Conservation (phyloP, 2,797 vertebrate genomes). For the Aldrovandia affinis region DNA sequence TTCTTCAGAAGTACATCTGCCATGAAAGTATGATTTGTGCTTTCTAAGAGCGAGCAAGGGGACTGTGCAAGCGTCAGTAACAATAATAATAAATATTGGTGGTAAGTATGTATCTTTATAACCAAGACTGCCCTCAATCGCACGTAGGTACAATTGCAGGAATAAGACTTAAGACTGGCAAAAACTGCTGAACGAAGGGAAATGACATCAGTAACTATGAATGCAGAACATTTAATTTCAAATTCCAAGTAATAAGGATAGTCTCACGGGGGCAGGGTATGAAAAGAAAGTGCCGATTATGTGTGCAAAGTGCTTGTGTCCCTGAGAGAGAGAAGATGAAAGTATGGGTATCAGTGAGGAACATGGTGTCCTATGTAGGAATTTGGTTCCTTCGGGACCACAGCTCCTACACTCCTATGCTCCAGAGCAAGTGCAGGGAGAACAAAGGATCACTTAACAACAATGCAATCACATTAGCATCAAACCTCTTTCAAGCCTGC, state of each 20-base stretch:
- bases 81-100: no score
- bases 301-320: conserved; percentile 17
- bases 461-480: conserved; percentile 48
- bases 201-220: conserved; percentile 56
- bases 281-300: conserved; percentile 56
- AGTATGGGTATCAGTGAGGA: conserved; percentile 29
- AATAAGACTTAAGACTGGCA: conserved; percentile 46
- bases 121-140: conserved; percentile 41
- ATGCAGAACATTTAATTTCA: conserved; percentile 59
- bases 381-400: conserved; percentile 44
- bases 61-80: background rate
- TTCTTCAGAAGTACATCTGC: background rate
- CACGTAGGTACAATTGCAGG: conserved; percentile 41
- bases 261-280: conserved; percentile 24
- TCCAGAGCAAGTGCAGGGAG: conserved; percentile 33
- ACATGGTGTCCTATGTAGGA: conserved; percentile 32
- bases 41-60: background rate
- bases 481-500: conserved; percentile 56
- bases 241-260: conserved; percentile 41
- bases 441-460: conserved; percentile 35
- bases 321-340: conserved; percentile 44
- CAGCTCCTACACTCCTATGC: conserved; percentile 36
- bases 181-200: conserved; percentile 34
- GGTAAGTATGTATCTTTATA: conserved; percentile 40
- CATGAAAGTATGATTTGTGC: background rate